Conservation (phyloP, 2,113 vertebrate genomes). For the Propithecus coquereli region DNA sequence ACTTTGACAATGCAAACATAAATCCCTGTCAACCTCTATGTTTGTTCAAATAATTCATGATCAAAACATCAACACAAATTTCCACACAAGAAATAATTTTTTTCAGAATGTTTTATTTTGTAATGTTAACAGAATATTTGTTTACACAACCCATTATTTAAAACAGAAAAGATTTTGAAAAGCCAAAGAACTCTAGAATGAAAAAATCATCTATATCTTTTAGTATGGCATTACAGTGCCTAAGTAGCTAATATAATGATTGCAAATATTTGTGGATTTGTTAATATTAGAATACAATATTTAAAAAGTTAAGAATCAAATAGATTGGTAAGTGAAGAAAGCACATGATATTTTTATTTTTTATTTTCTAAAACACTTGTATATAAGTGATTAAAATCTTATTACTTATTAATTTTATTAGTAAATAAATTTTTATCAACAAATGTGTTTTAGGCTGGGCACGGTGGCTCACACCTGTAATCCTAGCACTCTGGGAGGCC, state of each 20-base stretch:
- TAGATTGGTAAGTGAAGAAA: background rate
- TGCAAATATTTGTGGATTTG: background rate
- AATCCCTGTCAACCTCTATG: background rate
- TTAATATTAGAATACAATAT: background rate
- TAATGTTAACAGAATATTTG: background rate
- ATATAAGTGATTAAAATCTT: background rate
- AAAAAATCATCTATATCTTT: background rate
- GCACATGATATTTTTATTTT: background rate
- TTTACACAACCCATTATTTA: background rate
- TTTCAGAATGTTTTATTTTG: background rate
- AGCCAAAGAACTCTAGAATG: background rate
- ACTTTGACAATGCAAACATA: background rate
- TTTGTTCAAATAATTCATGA: background rate
- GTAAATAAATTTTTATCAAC: background rate
- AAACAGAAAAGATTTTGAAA: slow-evolving; percentile 10
- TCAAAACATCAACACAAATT: background rate
- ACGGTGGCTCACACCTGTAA: too few relatives aligned
- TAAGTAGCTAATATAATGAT: background rate
- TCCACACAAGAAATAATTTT: background rate
- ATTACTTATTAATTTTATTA: background rate
- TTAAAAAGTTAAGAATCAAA: background rate
- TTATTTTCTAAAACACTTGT: background rate
- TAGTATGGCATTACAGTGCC: background rate
- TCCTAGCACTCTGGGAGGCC: too few relatives aligned
- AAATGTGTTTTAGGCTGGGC: background rate